Evolutionary conservation across 1,140 invertebrate genomes (phyloP).

Genomic region (Oreohelix idahoensis): DNA sequence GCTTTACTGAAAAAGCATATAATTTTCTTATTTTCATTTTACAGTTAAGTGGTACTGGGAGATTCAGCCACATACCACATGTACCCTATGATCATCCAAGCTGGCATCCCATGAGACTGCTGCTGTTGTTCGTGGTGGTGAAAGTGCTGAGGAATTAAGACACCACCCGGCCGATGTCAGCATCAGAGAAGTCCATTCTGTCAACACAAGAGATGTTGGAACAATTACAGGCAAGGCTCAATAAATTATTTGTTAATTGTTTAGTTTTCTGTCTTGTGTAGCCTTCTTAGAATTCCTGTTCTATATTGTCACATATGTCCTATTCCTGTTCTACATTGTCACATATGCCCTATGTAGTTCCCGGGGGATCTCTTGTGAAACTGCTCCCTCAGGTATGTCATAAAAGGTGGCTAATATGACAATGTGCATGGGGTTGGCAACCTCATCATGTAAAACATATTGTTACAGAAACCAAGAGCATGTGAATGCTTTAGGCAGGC

Average conservation of each 20-base stretch:
- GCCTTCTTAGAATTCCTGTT: no score
- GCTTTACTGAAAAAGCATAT: no score
- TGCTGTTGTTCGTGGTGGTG: conserved; percentile 13
- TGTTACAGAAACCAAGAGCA: no score
- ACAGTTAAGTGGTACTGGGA: not conserved
- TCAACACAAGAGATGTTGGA: conserved; percentile 13
- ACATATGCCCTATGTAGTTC: no score
- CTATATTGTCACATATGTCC: no score
- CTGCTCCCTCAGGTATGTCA: no score
- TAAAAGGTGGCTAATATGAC: no score
- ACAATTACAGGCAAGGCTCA: conserved; percentile 10
- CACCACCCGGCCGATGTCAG: conserved; percentile 13
- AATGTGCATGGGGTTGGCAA: no score
- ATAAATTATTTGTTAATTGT: not conserved
- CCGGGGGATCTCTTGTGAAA: no score
- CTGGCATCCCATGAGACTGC: conserved; percentile 17
- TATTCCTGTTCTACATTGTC: no score
- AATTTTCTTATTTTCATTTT: not conserved
- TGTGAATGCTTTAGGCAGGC: no score
- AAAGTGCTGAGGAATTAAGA: not conserved
- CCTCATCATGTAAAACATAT: no score
- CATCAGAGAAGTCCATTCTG: not conserved
- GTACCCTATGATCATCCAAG: conserved; percentile 11
- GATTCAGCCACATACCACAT: not conserved
- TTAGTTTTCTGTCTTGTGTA: not conserved